phyloP scores from a whole-genome alignment of 2,113 vertebrate genomes.

The Verasper variegatus region DNA sequence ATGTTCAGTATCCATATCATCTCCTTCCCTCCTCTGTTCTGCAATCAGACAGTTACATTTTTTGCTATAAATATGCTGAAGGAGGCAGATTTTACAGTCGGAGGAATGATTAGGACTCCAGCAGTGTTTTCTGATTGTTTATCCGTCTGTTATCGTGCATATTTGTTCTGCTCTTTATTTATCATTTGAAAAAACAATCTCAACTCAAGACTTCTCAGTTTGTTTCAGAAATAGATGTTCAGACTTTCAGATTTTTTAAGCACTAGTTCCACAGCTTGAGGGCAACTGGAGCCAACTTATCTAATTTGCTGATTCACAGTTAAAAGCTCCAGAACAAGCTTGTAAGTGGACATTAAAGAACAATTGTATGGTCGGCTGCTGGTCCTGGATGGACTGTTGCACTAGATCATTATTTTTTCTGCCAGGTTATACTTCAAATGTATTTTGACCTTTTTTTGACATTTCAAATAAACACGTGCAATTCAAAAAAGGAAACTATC shows the following conservation, averaged over 20 bases:
- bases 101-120: slow-evolving; percentile 36
- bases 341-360: not conserved
- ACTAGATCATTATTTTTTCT: no score
- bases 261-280: not conserved
- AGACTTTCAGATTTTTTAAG: not conserved
- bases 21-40: not conserved
- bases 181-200: slow-evolving; percentile 1
- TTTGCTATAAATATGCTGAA: slow-evolving; percentile 33
- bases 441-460: no score
- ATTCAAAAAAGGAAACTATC: no score
- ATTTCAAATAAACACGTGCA: no score
- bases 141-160: slow-evolving; percentile 4
- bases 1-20: not conserved
- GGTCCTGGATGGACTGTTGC: no score
- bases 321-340: not conserved
- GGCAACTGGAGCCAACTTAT: not conserved
- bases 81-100: slow-evolving; percentile 35
- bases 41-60: not conserved
- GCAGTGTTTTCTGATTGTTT: slow-evolving; percentile 35
- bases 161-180: slow-evolving; percentile 1
- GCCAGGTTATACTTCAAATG: no score
- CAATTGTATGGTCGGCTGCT: not conserved
- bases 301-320: not conserved
- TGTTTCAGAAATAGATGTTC: not conserved
- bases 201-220: not conserved